These are phyloP conservation scores for Antennarius striatus DNA, from an alignment of 2,113 vertebrate species.

Conservation along the genomic window DNA sequence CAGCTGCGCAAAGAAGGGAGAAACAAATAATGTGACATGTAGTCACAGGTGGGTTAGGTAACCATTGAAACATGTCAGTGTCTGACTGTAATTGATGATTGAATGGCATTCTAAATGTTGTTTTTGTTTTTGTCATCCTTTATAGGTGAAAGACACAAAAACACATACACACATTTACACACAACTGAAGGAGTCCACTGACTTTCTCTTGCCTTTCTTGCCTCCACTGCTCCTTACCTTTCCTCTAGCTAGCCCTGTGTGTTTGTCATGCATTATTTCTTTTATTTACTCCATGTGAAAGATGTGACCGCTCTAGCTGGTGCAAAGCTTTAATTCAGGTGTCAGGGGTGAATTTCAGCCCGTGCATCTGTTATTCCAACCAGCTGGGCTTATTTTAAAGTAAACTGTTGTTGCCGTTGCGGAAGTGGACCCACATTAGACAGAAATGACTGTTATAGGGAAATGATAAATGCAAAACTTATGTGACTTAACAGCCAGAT, in stretches of 20 bases:
- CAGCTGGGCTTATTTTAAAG: slow-evolving; percentile 1
- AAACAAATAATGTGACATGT: neutral
- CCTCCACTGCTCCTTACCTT: slow-evolving; percentile 31
- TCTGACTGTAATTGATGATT: slow-evolving; percentile 9
- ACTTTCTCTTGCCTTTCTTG: slow-evolving; percentile 30
- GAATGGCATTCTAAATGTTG: slow-evolving; percentile 56
- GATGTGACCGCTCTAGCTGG: neutral
- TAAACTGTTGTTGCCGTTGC: neutral
- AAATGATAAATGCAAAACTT: neutral
- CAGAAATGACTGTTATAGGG: neutral
- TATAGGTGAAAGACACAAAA: slow-evolving; percentile 76
- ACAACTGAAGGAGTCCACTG: slow-evolving; percentile 14
- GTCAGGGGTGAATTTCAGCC: slow-evolving; percentile 45
- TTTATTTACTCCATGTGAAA: neutral
- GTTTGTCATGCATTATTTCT: slow-evolving; percentile 22
- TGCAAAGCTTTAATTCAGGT: slow-evolving; percentile 15
- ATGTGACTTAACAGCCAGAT: no score
- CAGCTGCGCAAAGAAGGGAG: neutral
- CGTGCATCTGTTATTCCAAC: neutral
- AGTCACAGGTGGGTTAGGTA: slow-evolving; percentile 5
- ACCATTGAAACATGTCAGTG: neutral
- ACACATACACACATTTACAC: slow-evolving; percentile 31
- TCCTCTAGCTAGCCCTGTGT: slow-evolving; percentile 37
- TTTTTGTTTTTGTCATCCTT: slow-evolving; percentile 66
- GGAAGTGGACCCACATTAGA: neutral